phyloP scores from a whole-genome alignment of 2,113 vertebrate species.

The Grallaria varia region DNA sequence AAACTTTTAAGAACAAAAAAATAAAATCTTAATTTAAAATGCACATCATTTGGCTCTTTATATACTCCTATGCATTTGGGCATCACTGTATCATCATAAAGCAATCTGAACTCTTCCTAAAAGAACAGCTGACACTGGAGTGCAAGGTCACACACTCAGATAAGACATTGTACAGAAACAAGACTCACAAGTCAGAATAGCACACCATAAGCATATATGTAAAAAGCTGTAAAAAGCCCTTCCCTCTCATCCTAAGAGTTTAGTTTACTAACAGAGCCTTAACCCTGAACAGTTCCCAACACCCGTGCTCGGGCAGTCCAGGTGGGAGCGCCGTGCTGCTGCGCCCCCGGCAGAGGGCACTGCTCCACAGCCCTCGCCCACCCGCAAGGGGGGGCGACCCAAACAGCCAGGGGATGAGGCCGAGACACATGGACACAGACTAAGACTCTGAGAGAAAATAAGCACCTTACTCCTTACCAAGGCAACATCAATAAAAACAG shows the following conservation, averaged over 20 bases:
- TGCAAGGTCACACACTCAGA: not conserved
- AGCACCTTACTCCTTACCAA: not conserved
- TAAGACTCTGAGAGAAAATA: not conserved
- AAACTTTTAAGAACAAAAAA: not conserved
- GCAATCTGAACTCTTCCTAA: not conserved
- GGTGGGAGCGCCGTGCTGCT: not conserved
- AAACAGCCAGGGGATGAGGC: not conserved
- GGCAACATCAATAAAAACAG: not conserved
- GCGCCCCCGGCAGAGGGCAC: conserved; percentile 29
- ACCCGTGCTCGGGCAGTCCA: accelerated
- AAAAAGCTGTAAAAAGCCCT: accelerated
- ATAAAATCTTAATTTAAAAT: not conserved
- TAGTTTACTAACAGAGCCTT: no score
- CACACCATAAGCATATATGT: accelerated
- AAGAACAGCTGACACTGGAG: accelerated
- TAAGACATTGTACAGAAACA: not conserved
- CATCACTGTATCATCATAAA: not conserved
- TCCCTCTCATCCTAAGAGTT: not conserved
- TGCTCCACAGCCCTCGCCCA: not conserved
- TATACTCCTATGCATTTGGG: not conserved
- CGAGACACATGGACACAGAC: accelerated
- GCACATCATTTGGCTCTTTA: not conserved
- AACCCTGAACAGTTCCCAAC: not conserved
- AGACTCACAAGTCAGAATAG: not conserved
- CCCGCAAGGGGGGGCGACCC: not conserved